Evolutionary conservation across 1,140 invertebrate species (phyloP).

Genomic region (Procambarus virginalis): DNA sequence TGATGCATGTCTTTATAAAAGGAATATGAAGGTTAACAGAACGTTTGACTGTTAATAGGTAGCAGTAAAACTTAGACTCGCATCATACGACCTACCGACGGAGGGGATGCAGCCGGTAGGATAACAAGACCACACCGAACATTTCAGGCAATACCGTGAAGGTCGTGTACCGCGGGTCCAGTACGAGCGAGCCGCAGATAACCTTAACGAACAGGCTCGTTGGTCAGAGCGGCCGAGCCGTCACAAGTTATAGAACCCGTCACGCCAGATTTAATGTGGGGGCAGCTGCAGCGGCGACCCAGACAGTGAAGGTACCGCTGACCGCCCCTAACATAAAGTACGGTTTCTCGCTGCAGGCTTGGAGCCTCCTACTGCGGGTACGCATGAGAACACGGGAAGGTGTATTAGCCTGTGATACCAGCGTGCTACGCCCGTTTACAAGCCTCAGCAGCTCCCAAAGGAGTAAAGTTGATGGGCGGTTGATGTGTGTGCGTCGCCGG

Average conservation of each 20-base stretch:
- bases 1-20: too few species aligned
- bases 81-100: not conserved
- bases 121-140: not conserved
- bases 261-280: not conserved
- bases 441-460: not conserved
- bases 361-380: too few species aligned
- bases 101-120: not conserved
- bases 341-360: too few species aligned
- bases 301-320: too few species aligned
- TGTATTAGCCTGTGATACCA: too few species aligned
- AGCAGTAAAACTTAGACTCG: not conserved
- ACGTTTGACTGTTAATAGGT: too few species aligned
- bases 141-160: not conserved
- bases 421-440: not conserved
- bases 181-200: not conserved
- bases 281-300: not conserved
- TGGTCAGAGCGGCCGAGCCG: not conserved
- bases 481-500: conserved; percentile 4
- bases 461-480: not conserved
- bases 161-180: not conserved
- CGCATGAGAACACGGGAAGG: too few species aligned
- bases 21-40: too few species aligned
- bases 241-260: not conserved
- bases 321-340: too few species aligned
- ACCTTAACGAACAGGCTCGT: not conserved